phyloP scores from a whole-genome alignment of 2,888 invertebrate species.

The Diplazon laetatorius region DNA sequence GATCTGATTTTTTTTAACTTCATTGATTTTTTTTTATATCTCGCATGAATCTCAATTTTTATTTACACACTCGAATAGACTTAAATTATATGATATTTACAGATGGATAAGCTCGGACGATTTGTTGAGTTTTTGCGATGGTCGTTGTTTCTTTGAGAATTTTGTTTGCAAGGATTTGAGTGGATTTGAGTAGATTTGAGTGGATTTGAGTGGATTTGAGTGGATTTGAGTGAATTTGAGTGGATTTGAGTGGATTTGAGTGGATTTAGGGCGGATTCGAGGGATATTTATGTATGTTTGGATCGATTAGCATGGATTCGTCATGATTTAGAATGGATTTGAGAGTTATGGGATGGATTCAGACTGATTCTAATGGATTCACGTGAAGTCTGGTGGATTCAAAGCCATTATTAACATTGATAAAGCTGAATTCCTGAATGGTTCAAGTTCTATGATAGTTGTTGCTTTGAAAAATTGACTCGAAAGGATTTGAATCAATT shows the following conservation, averaged over 20 bases:
- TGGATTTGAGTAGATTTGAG: background rate
- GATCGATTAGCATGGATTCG: background rate
- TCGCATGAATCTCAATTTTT: slow-evolving; percentile 8
- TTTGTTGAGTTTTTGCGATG: background rate
- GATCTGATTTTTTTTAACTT: slow-evolving; percentile 26
- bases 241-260: background rate
- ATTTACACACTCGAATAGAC: slow-evolving; percentile 35
- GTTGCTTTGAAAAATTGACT: too few relatives aligned
- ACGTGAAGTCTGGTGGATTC: background rate
- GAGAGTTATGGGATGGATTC: too few relatives aligned
- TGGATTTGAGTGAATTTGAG: background rate
- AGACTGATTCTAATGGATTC: background rate
- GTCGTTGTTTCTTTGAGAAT: background rate
- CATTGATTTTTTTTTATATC: slow-evolving; percentile 19
- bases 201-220: background rate
- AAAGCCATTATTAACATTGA: too few relatives aligned
- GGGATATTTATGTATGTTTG: too few relatives aligned
- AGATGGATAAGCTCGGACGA: slow-evolving; percentile 5
- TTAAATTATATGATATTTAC: slow-evolving; percentile 34
- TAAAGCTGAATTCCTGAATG: too few relatives aligned
- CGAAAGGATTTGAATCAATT: background rate
- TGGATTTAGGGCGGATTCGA: background rate
- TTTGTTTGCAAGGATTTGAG: background rate
- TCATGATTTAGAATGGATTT: background rate
- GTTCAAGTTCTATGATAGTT: too few relatives aligned